Base-by-base conservation (phyloP, 2,113 vertebrate genomes). In the Mola mola region DNA sequence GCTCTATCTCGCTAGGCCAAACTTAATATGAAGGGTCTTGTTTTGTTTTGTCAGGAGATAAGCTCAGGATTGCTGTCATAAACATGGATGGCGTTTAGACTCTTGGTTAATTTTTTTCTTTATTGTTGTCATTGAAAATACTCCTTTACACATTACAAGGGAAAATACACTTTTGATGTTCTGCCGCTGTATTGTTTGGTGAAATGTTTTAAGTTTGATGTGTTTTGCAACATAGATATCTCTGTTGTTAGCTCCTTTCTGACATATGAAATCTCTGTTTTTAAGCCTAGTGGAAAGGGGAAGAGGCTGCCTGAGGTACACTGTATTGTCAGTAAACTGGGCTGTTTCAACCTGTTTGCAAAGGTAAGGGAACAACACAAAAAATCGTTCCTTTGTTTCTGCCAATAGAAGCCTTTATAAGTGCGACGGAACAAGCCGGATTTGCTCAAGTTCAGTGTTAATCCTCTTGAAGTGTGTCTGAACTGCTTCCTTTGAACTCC, bases 271-370 rank as follows among this genome's bases (percentile, higher is more conserved):
- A 47, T 77, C 8, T 85, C 29, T 85, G 49, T 83, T 33, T 80
- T 84, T 20, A 47, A 92, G 90, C 91, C 91, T 36, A 92, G 94
- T 84, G 96, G 96, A 66, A 98, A 94, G 72, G 97, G 96, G 48
- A 98, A 96, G 85, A 91, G 95, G 40, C 94, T 98, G 25, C 97
- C 97, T 3, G 97, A 99, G 56, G 97, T 98, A 0, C 96, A 98
- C 79, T 99, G 97, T 84, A 95, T 99, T 62, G 93, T 99, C 41
- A 98, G 97, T 87, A 94, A 94, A 67, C 87, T 98, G 28, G 97
- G 97, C 82, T 99, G 97, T 88, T 99, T 99, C 93, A 96, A 96
- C 87, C 94, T 98, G 65, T 99, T 99, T 88, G 94, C 97, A 50
- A 99, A 98, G 96, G 97, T 99, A 92, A 93, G 86, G 37, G 29